Base-by-base conservation (phyloP, 2,888 invertebrate genomes). In the Andrena camellia region DNA sequence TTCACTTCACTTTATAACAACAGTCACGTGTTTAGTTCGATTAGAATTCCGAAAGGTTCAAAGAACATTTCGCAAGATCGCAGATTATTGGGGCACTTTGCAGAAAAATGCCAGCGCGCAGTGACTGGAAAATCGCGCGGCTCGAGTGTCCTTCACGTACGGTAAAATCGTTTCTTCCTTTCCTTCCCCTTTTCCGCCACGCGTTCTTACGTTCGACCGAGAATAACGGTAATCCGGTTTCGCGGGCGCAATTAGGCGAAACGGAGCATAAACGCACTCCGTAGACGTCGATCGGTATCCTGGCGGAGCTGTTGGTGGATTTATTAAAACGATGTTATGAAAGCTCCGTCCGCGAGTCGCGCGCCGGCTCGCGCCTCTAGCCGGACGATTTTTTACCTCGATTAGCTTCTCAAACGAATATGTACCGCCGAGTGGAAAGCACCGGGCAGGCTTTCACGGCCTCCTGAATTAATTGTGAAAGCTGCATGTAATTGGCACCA, bases 141-240 rank as follows among this genome's bases (percentile, higher is more conserved):
- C 7, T 33, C 23, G 7, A 52, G 23, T 67, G 83, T 84, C 84
- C 84, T 84, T 84, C 78, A 75, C 64, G 68, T 63, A 67, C 69
- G 42, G 63, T 48, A 35, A 63, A 62, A 59, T 73, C 29, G 72
- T 67, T 71, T 66, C 66, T 57, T 69, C 60, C 50, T 20, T 48
- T 20, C 63, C 3, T 17, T 50, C 31, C 17, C 31, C 50, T 54
- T 31, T 26, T 42, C 17, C 26, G 31, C 26, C 23, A 26, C 1
- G 23, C 59, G 48, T 35, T 54, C 35, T 75, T 76, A 62, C 68
- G 50, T 64, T 23, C 57, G 23, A 33, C 26, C 23, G 62, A 67
- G 67, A 69, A 72, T 80, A 86, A 88, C 86, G 85, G 81, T 80
- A 82, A 76, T 78, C 78, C 79, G 74, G 81, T 89, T 80, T 80